These are phyloP conservation scores for Phaethornis superciliosus DNA, from an alignment of 2,113 vertebrate genomes.

Conservation along the genomic window DNA sequence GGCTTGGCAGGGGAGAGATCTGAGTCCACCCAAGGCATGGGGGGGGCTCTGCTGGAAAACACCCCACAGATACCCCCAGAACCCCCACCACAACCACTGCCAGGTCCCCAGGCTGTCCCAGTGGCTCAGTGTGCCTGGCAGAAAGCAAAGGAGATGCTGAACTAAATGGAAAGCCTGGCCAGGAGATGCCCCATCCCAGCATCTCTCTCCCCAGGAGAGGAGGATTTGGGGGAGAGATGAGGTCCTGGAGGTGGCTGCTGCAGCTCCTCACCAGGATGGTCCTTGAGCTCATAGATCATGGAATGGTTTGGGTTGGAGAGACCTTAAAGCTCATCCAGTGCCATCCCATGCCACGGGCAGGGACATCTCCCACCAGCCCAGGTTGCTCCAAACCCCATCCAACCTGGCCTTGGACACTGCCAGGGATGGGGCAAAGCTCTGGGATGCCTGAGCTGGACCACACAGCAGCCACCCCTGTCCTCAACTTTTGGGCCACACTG, in stretches of 20 bases:
- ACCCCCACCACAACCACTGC: background rate
- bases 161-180: rapidly evolving
- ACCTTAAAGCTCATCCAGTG: background rate
- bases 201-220: rapidly evolving
- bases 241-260: background rate
- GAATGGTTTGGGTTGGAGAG: too few species aligned
- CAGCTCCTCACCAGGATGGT: rapidly evolving
- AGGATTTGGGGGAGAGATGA: rapidly evolving
- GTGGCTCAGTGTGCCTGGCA: rapidly evolving
- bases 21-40: background rate
- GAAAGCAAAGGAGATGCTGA: background rate
- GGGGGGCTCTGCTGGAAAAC: background rate
- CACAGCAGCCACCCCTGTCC: rapidly evolving
- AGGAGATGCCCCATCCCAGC: rapidly evolving
- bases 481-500: background rate
- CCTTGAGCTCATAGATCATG: background rate
- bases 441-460: background rate
- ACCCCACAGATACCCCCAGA: background rate
- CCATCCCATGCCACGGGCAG: too few species aligned
- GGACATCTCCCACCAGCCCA: too few species aligned
- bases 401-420: too few species aligned
- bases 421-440: too few species aligned
- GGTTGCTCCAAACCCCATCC: too few species aligned
- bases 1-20: background rate
- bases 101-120: background rate